phyloP scores from a whole-genome alignment of 2,113 vertebrate species.

The Tetraodon nigroviridis region DNA sequence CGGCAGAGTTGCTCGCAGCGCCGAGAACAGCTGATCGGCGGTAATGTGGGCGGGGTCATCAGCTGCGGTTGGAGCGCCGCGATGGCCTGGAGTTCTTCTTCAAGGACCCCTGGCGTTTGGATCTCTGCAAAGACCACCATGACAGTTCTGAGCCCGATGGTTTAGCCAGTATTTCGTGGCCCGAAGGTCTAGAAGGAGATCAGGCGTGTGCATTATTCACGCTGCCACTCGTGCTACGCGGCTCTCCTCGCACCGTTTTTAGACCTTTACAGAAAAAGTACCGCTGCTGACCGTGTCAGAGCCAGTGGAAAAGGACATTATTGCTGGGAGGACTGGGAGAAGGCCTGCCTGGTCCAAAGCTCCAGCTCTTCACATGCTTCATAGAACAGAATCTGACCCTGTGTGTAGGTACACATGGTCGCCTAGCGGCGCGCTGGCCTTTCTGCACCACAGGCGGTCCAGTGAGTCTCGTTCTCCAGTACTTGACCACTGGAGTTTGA shows the following conservation, averaged over 20 bases:
- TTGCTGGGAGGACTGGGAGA: slow-evolving; percentile 9
- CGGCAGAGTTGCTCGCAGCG: too few species aligned
- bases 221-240: slow-evolving; percentile 22
- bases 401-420: slow-evolving; percentile 21
- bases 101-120: slow-evolving; percentile 18
- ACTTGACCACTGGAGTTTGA: slow-evolving; percentile 14
- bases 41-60: too few species aligned
- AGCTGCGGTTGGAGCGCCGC: too few species aligned
- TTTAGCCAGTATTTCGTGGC: neutral
- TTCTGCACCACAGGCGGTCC: neutral
- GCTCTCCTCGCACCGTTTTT: too few species aligned
- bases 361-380: slow-evolving; percentile 11
- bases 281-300: slow-evolving; percentile 52
- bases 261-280: slow-evolving; percentile 2
- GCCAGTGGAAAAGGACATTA: slow-evolving; percentile 5
- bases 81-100: slow-evolving; percentile 3
- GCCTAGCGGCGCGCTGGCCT: slow-evolving; percentile 26
- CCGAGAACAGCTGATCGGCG: too few species aligned
- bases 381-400: slow-evolving; percentile 16
- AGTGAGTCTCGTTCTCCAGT: slow-evolving; percentile 10
- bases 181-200: slow-evolving; percentile 2
- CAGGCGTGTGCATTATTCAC: neutral
- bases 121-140: slow-evolving; percentile 14
- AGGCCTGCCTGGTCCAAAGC: slow-evolving; percentile 25
- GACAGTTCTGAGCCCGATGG: slow-evolving; percentile 1